Percentiles rank a stretch among this genome's conserved stretches.
These are phyloP conservation scores for Acheta domesticus DNA, from an alignment of 2,888 invertebrate genomes.

Conservation along the genomic window DNA sequence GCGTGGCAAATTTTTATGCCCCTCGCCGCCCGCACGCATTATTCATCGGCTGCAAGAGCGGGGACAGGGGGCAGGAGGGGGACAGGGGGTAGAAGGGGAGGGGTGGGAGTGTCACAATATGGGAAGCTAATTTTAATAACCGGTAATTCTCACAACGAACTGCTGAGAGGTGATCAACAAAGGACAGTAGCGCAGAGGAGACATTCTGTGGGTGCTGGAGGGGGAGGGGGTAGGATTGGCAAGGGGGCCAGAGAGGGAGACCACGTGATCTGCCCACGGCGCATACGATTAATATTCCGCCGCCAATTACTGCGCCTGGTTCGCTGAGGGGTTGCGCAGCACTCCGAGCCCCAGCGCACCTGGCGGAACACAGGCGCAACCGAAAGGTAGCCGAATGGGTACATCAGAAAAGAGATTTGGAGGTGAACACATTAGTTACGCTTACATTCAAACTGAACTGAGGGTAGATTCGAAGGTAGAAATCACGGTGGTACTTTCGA, in stretches of 20 bases:
- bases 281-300: slow-evolving; percentile 18
- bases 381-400: too few relatives aligned
- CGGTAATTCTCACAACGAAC: slow-evolving; percentile 4
- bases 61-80: background rate
- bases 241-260: background rate
- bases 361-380: too few relatives aligned
- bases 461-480: too few relatives aligned
- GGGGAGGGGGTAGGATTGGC: background rate
- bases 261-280: background rate
- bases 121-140: slow-evolving; percentile 18
- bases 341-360: too few relatives aligned
- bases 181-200: background rate
- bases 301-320: background rate
- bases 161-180: background rate
- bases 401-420: too few relatives aligned
- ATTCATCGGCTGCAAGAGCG: background rate
- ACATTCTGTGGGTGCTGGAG: too few relatives aligned
- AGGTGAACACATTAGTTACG: too few relatives aligned
- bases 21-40: background rate
- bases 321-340: too few relatives aligned
- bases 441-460: too few relatives aligned
- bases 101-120: background rate
- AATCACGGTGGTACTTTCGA: too few relatives aligned
- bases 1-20: background rate
- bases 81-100: background rate